A percentile compares a stretch with the other conserved stretches of the same genome.
These are phyloP conservation scores for Alfaro cultratus DNA, from an alignment of 2,797 vertebrate genomes.

Conservation along the genomic window DNA sequence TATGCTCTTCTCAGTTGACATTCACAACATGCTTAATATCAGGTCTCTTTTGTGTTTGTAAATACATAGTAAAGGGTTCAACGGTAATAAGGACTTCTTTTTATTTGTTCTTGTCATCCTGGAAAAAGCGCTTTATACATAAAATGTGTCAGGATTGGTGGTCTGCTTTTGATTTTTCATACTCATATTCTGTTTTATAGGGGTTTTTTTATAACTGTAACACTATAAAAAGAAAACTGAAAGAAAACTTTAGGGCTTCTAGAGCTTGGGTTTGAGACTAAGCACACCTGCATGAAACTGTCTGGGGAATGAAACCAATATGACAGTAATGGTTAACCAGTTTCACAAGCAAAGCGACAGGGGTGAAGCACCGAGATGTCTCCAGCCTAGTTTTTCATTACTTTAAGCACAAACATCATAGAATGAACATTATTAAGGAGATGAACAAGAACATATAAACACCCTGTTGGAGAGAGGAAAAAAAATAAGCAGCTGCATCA, in stretches of 20 bases:
- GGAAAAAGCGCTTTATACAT: not conserved
- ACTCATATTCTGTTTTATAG: not conserved
- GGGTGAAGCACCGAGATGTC: slow-evolving; percentile 56
- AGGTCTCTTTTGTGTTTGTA: not conserved
- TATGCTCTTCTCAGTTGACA: not conserved
- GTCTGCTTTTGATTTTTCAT: not conserved
- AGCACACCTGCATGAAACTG: slow-evolving; percentile 11
- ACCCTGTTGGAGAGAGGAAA: not conserved
- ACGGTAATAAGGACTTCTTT: no score
- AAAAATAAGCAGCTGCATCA: not conserved
- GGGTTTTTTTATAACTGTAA: not conserved
- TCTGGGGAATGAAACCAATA: slow-evolving; percentile 8
- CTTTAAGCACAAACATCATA: slow-evolving; percentile 13
- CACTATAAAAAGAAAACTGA: not conserved
- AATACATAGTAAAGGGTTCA: not conserved
- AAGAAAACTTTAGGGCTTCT: not conserved
- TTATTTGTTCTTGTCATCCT: not conserved
- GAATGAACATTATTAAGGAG: not conserved
- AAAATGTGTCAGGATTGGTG: not conserved
- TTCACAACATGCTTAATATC: not conserved
- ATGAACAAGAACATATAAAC: not conserved
- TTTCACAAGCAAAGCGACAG: slow-evolving; percentile 30
- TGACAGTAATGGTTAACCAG: slow-evolving; percentile 51
- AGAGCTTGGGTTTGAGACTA: not conserved
- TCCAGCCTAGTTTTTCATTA: slow-evolving; percentile 2